Conservation (phyloP, 2,113 vertebrate species). For the Macrotus californicus region DNA sequence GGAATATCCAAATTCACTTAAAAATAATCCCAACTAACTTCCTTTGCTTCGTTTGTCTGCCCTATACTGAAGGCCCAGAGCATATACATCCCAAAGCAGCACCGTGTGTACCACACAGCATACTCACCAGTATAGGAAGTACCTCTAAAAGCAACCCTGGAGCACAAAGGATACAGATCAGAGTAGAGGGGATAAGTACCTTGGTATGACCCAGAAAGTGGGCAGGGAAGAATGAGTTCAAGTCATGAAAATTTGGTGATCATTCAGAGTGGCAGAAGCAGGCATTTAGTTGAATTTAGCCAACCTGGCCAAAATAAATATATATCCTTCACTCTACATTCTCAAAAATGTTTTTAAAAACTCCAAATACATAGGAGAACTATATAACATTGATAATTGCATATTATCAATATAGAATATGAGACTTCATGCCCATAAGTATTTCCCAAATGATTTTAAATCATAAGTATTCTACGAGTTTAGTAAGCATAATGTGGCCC, state of each 20-base stretch:
- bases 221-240: neutral
- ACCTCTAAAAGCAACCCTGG: neutral
- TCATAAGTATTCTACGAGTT: neutral
- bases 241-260: neutral
- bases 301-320: neutral
- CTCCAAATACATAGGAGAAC: neutral
- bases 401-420: neutral
- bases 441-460: no score
- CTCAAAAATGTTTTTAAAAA: neutral
- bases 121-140: neutral
- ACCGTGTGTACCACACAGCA: neutral
- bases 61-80: neutral
- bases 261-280: neutral
- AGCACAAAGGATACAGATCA: neutral
- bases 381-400: neutral
- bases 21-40: neutral
- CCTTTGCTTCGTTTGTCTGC: neutral
- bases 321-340: neutral
- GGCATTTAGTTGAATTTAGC: neutral
- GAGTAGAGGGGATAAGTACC: neutral
- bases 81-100: neutral
- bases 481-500: neutral
- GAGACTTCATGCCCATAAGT: neutral
- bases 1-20: neutral
- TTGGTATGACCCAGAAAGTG: neutral